Evolutionary conservation across 1,140 invertebrate species (phyloP).

Genomic region (Rhopalosiphum padi): DNA sequence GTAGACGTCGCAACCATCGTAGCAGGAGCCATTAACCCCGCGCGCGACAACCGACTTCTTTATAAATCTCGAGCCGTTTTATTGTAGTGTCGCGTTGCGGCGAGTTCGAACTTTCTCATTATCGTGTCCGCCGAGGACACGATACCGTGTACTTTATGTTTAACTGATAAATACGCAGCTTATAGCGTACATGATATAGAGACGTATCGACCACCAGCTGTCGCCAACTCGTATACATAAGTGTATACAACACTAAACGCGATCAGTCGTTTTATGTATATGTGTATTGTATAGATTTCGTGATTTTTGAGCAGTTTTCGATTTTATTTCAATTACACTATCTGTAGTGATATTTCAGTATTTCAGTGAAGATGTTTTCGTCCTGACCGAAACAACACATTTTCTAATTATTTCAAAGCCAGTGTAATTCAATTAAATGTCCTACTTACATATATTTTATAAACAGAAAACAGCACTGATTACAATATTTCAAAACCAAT

Average conservation of each 20-base stretch:
- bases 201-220: neutral
- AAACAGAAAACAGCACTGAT: too few species aligned
- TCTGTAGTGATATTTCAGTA: too few species aligned
- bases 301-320: neutral
- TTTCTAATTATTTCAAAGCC: too few species aligned
- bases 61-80: neutral
- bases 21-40: constrained; percentile 48
- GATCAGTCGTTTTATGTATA: too few species aligned
- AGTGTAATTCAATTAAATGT: too few species aligned
- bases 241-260: too few species aligned
- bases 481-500: too few species aligned
- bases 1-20: neutral
- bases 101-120: neutral
- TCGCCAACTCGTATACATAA: too few species aligned
- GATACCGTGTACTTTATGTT: neutral
- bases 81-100: neutral
- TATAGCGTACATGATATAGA: neutral
- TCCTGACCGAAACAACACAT: too few species aligned
- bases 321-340: neutral
- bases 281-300: neutral
- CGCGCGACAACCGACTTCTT: constrained; percentile 13
- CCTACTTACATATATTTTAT: too few species aligned
- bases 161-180: neutral
- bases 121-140: neutral
- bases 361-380: too few species aligned